Base-by-base conservation (phyloP, 2,797 vertebrate genomes). In the Pangasius larnaudii region DNA sequence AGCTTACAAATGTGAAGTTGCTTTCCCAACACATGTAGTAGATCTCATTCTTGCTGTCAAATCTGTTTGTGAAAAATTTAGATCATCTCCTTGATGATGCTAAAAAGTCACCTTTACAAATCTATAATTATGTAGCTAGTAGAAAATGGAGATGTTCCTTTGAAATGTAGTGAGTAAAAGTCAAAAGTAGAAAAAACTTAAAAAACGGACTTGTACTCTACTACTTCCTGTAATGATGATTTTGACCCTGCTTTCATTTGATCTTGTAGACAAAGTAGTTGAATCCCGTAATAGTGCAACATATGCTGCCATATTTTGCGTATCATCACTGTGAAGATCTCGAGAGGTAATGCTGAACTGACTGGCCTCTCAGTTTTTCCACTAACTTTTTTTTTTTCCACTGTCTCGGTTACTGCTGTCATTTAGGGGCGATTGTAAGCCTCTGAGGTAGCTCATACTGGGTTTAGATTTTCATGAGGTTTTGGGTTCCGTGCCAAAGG, bases 231-330 rank as follows among this genome's bases (percentile, higher is more conserved):
- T 39, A 71, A 71, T 19, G 36, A 77, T n/a, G 46, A 49, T 77
- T 51, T 51, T n/a, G 46, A 16, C 14, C 16, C 13, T 69, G 63
- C 59, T 74, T 88, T 88, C 63, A 72, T 87, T 89, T 59, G 67
- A 84, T 53, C 30, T 75, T 46, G n/a, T 78, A 36, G 22, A 71
- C 22, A 14, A 82, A 49, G 30, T 49, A 24, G 81, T 80, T 75
- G 77, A 78, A 72, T 65, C 77, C 85, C 67, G n/a, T 5, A 22
- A 67, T 58, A 56, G 3, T 22, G 27, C 58, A 61, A 30, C 36
- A 71, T 46, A 85, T 71, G 9, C 9, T 10, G 8, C 39, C 89
- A 84, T 71, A 79, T 86, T 78, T 87, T 49, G 85, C 11, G 16
- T 56, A 51, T 67, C 72, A 86, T 80, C 56, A 61, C 72, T 83